Base-by-base conservation (phyloP, 2,888 invertebrate genomes). In the Andrena dorsata region DNA sequence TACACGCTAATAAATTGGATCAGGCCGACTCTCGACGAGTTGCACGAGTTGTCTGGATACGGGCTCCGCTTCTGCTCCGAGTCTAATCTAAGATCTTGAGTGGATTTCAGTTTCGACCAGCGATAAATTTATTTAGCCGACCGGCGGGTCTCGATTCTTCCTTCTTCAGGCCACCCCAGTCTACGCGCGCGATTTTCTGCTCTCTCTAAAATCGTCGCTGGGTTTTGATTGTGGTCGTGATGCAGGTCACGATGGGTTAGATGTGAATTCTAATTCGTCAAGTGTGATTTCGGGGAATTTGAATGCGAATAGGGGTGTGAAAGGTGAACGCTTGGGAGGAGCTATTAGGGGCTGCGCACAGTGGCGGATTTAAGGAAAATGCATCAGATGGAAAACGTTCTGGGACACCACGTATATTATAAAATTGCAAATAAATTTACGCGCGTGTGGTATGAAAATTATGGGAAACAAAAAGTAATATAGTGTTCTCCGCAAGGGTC, bases 1-100 rank as follows among this genome's bases (percentile, higher is more conserved):
- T 26, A 26, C 78, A 76, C 76, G 86, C 88, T 93, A 92, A 93
- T 92, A 93, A 93, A 93, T 93, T 93, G 92, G 93, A 93, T 93
- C 93, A 93, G 89, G 84, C 91, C 91, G 90, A 88, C 91, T 93
- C 91, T 83, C 91, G 91, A 92, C 90, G 91, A 92, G 91, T 92
- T 92, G 89, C 87, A 89, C 90, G 90, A 92, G 90, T 91, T 92
- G 92, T 90, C 91, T 88, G 90, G 90, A 89, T 91, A 88, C 90
- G 76, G 90, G 91, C 93, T 92, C 92, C 91, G 91, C 91, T 92
- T 90, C 89, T 86, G 85, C n/a, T 26, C 91, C 85, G 89, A 92
- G 92, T 92, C 91, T 93, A 92, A 93, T 93, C 92, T 87, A 92
- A 91, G 92, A 92, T 92, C 91, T 93, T 93, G 93, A 93, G 93